Evolutionary conservation across 2,888 invertebrate species (phyloP), one percentile per base, ranked within the genome.

Genomic region (Epicampocera succincta): DNA sequence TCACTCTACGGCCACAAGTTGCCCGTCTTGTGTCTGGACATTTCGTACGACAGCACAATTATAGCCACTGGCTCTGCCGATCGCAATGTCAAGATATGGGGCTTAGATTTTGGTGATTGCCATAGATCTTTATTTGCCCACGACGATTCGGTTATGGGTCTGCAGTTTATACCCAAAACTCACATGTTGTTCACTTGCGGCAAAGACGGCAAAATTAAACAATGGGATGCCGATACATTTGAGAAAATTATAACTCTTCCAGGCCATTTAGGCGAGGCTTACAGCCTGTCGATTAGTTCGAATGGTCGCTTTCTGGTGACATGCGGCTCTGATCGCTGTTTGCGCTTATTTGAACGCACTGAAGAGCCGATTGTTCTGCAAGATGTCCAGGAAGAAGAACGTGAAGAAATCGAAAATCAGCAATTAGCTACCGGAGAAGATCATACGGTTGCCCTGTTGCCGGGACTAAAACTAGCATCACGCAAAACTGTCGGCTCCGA

Each of bases 41-140:
- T 99, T 79, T 97, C 97, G 13, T 95, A 95, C 85, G 98, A 98
- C 90, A 95, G 95, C 0, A 93, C 94, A 11, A 90, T 99, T 25
- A 95, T 99, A 84, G 96, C 95, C 11, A 98, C 99, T 0, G 99
- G 99, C 8, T 98, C 99, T 2, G 96, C 96, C 0, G 99, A 99
- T 92, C 94, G 98, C 48, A 98, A 97, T 90, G 94, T 99, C 33
- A 98, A 99, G 92, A 95, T 99, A 83, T 99, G 99, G 99, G 99
- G 99, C 42, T 93, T 99, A 92, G 98, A 99, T 91, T 99, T 98
- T 90, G 99, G 99, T n/a, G 98, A 99, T 90, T 99, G 98, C 86
- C 99, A 98, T 91, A 94, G 94, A 87, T 98, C 98, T 0, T 93
- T 99, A 85, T 97, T 98, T 90, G 99, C 98, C 0, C 99, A 99